A percentile compares a stretch with the other conserved stretches of the same genome.
phyloP scores from a whole-genome alignment of 2,888 invertebrate genomes.

The Neoascia interrupta region DNA sequence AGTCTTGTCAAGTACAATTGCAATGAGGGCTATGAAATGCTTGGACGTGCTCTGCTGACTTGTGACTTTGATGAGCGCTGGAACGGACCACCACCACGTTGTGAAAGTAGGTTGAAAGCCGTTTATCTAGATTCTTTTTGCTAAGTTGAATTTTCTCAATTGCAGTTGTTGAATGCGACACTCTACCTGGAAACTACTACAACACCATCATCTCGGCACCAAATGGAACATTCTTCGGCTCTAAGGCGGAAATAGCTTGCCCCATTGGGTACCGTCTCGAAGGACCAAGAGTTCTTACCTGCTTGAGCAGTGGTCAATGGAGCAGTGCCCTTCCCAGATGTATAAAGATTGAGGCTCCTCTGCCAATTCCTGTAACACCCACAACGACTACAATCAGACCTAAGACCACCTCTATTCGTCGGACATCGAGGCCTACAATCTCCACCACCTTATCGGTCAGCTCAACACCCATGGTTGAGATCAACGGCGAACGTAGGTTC shows the following conservation, averaged over 20 bases:
- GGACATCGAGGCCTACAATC: constrained; percentile 74
- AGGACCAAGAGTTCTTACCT: constrained; percentile 85
- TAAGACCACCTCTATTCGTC: constrained; percentile 77
- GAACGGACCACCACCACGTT: constrained; percentile 95
- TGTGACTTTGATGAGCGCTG: constrained; percentile 96
- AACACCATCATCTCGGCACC: constrained; percentile 82
- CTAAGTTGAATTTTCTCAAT: not conserved
- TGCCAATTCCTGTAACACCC: constrained; percentile 75
- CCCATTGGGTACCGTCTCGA: constrained; percentile 84
- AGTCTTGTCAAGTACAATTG: constrained; percentile 92
- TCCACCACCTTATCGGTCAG: constrained; percentile 74
- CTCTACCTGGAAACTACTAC: constrained; percentile 82
- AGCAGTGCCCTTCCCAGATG: constrained; percentile 89
- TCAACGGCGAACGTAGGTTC: constrained; percentile 76
- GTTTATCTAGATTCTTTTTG: not conserved
- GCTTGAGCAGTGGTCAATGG: constrained; percentile 89
- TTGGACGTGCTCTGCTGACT: constrained; percentile 89
- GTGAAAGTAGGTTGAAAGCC: constrained; percentile 84
- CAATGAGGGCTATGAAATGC: constrained; percentile 91
- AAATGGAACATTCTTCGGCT: constrained; percentile 85
- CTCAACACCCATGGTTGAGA: constrained; percentile 75
- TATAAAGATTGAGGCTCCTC: constrained; percentile 83
- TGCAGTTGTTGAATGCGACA: constrained; percentile 87
- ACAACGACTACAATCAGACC: constrained; percentile 76
- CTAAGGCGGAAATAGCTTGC: constrained; percentile 88